Evolutionary conservation across 2,113 vertebrate genomes (phyloP).

Genomic region (Natator depressus): DNA sequence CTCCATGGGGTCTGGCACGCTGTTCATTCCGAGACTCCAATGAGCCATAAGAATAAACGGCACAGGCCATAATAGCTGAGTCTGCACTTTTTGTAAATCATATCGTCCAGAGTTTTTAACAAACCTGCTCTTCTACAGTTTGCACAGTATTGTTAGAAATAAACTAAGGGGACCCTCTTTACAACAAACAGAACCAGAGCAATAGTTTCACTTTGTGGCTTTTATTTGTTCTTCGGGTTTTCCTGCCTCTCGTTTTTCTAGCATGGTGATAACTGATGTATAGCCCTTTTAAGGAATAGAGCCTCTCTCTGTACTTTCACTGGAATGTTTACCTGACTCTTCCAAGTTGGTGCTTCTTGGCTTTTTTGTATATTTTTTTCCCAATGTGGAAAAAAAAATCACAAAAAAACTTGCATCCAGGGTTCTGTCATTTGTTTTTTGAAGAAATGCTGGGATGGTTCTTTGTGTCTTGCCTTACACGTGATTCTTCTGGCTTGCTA

Average conservation of each 20-base stretch:
- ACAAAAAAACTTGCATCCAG: conserved; percentile 15
- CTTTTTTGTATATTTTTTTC: conserved; percentile 81
- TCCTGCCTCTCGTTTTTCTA: conserved; percentile 80
- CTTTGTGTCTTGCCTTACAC: background rate
- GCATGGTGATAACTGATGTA: conserved; percentile 78
- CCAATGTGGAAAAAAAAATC: conserved; percentile 66
- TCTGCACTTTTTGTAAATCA: conserved; percentile 67
- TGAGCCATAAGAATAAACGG: background rate
- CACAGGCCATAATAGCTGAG: conserved; percentile 34
- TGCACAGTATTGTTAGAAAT: conserved; percentile 66
- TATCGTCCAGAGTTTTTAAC: conserved; percentile 69
- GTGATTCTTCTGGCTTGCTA: background rate
- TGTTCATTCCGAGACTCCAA: background rate
- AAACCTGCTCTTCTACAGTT: conserved; percentile 75
- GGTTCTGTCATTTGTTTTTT: conserved; percentile 64
- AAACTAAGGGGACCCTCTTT: conserved; percentile 4
- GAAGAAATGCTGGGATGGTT: background rate
- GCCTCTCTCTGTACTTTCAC: conserved; percentile 73
- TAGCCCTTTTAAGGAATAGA: conserved; percentile 74
- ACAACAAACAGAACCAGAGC: conserved; percentile 33
- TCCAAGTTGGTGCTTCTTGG: conserved; percentile 75
- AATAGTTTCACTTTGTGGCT: conserved; percentile 69
- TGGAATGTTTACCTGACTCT: conserved; percentile 79
- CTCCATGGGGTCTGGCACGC: background rate
- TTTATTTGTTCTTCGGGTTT: conserved; percentile 71